Percentiles rank a stretch among this genome's conserved stretches.
phyloP scores from a whole-genome alignment of 2,113 vertebrate species.

The Stegostoma tigrinum region DNA sequence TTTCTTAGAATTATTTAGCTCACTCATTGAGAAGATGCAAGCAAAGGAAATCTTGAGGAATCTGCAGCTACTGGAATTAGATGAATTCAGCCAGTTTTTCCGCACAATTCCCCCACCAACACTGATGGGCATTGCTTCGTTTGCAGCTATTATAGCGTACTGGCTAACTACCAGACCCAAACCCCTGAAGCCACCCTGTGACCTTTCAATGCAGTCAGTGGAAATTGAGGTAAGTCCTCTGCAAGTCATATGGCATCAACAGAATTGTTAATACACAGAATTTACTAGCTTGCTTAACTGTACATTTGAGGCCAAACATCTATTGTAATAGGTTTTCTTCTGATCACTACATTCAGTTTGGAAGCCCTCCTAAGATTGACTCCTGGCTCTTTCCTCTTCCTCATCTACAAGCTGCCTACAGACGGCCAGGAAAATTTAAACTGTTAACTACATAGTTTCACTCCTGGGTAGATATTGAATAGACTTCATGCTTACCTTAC shows the following conservation, averaged over 20 bases:
- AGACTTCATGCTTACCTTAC: too few relatives aligned
- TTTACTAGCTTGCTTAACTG: background rate
- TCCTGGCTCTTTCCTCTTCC: background rate
- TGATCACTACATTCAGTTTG: background rate
- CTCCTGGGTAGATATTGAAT: too few relatives aligned
- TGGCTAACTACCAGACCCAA: constrained; percentile 86
- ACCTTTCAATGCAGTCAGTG: constrained; percentile 79
- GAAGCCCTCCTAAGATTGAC: background rate
- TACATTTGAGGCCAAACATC: background rate
- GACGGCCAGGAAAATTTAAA: too few relatives aligned
- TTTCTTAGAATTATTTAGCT: constrained; percentile 71
- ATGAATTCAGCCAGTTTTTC: constrained; percentile 79
- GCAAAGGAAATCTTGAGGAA: constrained; percentile 79
- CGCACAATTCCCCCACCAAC: constrained; percentile 75
- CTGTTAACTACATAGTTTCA: too few relatives aligned
- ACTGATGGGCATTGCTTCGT: constrained; percentile 80
- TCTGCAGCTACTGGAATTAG: constrained; percentile 76
- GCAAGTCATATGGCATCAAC: background rate
- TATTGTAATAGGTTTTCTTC: background rate
- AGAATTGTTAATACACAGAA: background rate
- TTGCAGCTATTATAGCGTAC: constrained; percentile 80
- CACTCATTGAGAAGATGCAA: constrained; percentile 90
- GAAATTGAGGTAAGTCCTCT: constrained; percentile 73
- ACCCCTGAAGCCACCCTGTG: constrained; percentile 77
- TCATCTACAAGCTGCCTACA: background rate